Evolutionary conservation across 1,140 invertebrate genomes (phyloP), one percentile per base, ranked within the genome.

Genomic region (Reticulitermes speratus): DNA sequence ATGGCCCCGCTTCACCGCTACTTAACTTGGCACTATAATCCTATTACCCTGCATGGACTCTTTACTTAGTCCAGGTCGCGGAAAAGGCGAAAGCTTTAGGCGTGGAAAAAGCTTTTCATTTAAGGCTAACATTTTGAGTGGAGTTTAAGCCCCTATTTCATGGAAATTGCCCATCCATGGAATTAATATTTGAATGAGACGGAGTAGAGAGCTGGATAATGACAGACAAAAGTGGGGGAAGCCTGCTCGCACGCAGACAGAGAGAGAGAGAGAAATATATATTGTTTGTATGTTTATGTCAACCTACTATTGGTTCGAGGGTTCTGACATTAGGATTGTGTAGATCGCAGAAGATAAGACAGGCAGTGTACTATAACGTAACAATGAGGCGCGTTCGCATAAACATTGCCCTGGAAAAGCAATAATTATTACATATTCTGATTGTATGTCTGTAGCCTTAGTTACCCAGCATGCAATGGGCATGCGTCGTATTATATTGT

Each of bases 181-280:
- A 75, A 75, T 75, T 75, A n/a, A 75, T 75, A 75, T 75, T 75
- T 30, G 65, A 75, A 75, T 75, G 65, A 75, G n/a, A 75, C 9
- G 19, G 9, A 30, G 9, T 30, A 30, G 25, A 30, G 65, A 75
- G 65, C n/a, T 3, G 3, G 65, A 75, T 75, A 75, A 75, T 75
- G 65, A 75, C 65, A 30, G 25, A 5, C 65, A 75, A 25, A 30
- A 30, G 65, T 75, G n/a, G 38, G 38, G 38, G 38, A 16, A 48
- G 14, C 45, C 14, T 48, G 45, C 9, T 9, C 45, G 14, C 9
- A 48, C 9, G 45, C 45, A 48, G 45, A 48, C 2, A 48, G 3
- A 48, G 14, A 48, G 59, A 16, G 59, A n/a, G 59, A 65, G n/a
- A 75, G 14, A 30, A 38, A 2, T 38, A 38, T 38, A 5, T 25